Evolutionary conservation across 2,797 vertebrate species (phyloP).

Genomic region (Enteromius afrohamiltoni): DNA sequence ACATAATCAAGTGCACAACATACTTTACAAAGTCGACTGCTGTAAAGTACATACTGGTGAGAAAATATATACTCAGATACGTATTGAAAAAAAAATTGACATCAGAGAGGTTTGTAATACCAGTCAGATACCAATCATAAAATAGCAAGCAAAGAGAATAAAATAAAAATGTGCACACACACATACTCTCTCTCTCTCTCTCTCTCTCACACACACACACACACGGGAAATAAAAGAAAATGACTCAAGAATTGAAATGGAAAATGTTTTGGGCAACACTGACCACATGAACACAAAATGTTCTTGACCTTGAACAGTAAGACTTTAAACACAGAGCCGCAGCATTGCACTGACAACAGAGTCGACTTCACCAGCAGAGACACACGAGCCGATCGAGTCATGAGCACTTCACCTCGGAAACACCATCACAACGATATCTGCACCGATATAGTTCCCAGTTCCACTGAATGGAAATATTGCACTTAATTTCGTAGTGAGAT

Average conservation of each 20-base stretch:
- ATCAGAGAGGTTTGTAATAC: slow-evolving; percentile 70
- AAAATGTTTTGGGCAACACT: slow-evolving; percentile 64
- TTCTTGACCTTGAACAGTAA: slow-evolving; percentile 66
- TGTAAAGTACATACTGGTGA: slow-evolving; percentile 85
- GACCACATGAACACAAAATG: slow-evolving; percentile 72
- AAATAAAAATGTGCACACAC: slow-evolving; percentile 29
- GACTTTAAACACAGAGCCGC: slow-evolving; percentile 63
- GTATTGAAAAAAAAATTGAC: slow-evolving; percentile 70
- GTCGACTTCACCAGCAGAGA: slow-evolving; percentile 78
- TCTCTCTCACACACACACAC: slow-evolving; percentile 42
- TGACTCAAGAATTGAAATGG: slow-evolving; percentile 57
- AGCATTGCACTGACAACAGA: slow-evolving; percentile 73
- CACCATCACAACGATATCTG: not conserved
- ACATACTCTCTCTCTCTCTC: slow-evolving; percentile 18
- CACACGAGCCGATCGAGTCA: not conserved
- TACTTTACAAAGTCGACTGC: slow-evolving; percentile 83
- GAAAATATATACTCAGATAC: slow-evolving; percentile 81
- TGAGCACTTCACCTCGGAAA: not conserved
- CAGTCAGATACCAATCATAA: slow-evolving; percentile 61
- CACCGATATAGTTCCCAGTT: slow-evolving; percentile 52
- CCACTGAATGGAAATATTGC: slow-evolving; percentile 70
- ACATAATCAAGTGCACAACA: slow-evolving; percentile 84
- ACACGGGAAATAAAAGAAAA: slow-evolving; percentile 45
- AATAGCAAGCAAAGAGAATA: slow-evolving; percentile 53
- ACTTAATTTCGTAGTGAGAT: slow-evolving; percentile 72